Percentiles rank a stretch among this genome's conserved stretches.
Conservation (phyloP, 2,888 invertebrate species). For the Cephalotes varians region DNA sequence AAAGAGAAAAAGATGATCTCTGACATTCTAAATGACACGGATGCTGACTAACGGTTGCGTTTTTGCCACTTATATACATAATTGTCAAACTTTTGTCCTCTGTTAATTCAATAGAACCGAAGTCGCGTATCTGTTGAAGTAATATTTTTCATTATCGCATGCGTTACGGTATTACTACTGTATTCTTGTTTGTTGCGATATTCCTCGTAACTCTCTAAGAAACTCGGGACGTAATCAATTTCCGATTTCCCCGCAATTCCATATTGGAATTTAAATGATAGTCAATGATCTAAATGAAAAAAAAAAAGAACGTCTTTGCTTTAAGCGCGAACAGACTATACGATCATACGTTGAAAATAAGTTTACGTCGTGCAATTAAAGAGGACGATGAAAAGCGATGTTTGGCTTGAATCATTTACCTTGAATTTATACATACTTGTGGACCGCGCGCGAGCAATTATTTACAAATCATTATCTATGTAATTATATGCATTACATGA, state of each 20-base stretch:
- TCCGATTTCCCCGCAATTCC: neutral
- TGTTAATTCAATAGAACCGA: neutral
- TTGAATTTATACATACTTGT: neutral
- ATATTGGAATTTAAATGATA: neutral
- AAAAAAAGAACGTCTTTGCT: neutral
- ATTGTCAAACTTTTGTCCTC: slow-evolving; percentile 18
- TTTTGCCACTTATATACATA: slow-evolving; percentile 16
- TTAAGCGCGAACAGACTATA: neutral
- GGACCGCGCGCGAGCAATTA: no score
- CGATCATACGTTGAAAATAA: neutral
- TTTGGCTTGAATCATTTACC: slow-evolving; percentile 6
- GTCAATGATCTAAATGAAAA: neutral
- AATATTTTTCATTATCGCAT: slow-evolving; percentile 12
- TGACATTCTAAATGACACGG: neutral
- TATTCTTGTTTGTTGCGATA: neutral
- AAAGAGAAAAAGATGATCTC: neutral
- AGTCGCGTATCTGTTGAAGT: neutral
- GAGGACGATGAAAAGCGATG: neutral
- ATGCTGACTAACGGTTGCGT: neutral
- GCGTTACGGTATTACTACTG: neutral
- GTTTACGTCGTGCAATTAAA: slow-evolving; percentile 9
- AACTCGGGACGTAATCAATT: slow-evolving; percentile 15
- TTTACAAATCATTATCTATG: slow-evolving; percentile 14
- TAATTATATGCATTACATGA: slow-evolving; percentile 2
- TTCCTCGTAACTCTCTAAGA: neutral